These are phyloP conservation scores for Oxytorus armatus DNA, from an alignment of 2,888 invertebrate species.

Conservation along the genomic window DNA sequence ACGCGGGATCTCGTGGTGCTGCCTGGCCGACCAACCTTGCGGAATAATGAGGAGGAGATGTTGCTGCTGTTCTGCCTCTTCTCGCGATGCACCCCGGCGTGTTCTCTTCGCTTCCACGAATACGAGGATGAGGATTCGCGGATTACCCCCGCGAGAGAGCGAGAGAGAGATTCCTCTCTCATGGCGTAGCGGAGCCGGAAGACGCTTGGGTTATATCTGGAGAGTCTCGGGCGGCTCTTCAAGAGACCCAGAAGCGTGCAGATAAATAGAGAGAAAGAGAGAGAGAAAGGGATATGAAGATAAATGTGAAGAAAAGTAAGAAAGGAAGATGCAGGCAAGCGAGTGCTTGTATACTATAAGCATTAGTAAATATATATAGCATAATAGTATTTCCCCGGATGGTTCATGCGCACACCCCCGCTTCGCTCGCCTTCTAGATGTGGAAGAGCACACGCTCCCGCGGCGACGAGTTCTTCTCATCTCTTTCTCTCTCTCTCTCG, in stretches of 20 bases:
- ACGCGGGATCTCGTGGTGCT: conserved; percentile 40
- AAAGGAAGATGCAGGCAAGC: conserved; percentile 1
- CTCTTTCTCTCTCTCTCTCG: conserved; percentile 15
- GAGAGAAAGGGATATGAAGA: not conserved
- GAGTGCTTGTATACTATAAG: not conserved
- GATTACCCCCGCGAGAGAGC: conserved; percentile 8
- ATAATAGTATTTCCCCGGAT: conserved; percentile 14
- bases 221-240: conserved; percentile 43
- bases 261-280: conserved; percentile 21
- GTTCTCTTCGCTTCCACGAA: conserved; percentile 54
- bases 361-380: conserved; percentile 6
- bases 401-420: conserved; percentile 30
- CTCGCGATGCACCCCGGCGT: conserved; percentile 32
- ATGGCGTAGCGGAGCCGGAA: conserved; percentile 54
- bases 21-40: conserved; percentile 63
- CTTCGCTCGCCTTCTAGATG: conserved; percentile 19
- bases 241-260: conserved; percentile 47
- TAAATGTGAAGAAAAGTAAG: conserved; percentile 46
- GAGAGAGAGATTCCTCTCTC: conserved; percentile 35
- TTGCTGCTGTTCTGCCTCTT: conserved; percentile 42
- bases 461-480: conserved; percentile 45
- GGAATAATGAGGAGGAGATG: conserved; percentile 69
- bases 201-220: conserved; percentile 34
- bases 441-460: conserved; percentile 22
- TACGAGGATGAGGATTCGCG: conserved; percentile 43